Base-by-base conservation (phyloP, 2,888 invertebrate genomes). In the Heliconius sara region DNA sequence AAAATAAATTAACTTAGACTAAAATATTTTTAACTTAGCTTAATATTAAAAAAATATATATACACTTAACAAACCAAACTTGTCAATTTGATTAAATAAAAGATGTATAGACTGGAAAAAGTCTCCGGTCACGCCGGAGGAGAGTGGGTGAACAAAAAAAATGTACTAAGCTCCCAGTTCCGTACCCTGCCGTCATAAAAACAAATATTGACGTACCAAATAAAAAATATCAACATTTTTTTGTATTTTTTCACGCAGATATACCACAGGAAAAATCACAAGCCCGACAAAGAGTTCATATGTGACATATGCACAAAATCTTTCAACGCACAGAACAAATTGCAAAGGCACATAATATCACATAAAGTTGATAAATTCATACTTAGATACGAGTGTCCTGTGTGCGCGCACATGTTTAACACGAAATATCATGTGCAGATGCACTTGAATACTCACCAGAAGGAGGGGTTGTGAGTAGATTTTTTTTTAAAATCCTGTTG, bases 361-460 rank as follows among this genome's bases (percentile, higher is more conserved):
- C 94, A 93, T 83, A 83, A 88, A 7, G 84, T 84, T 4, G 89
- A 87, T 77, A 85, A 86, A 66, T 93, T 85, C 85, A 87, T 91
- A 39, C 84, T 92, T 13, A 85, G 92, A 0, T 95, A 93, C 90
- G 95, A 95, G 88, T 95, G 95, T 16, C 95, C 95, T 0, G 95
- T 95, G 6, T 95, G 95, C 80, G 95, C 95, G 57, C 94, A 95
- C 83, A 92, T 94, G 91, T 95, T 95, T 87, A 89, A 94, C 87
- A 95, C 95, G 9, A 89, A 90, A 60, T 95, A 94, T 83, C 95
- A 94, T 80, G 86, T 92, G 68, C 89, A 91, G 81, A 92, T 93
- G 92, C 95, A 94, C 67, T 88, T 94, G 6, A 83, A 87, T 16
- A 92, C 94, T 16, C 95, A 95, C 81, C 93, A 91, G 86, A 90